Evolutionary conservation across 2,797 vertebrate species (phyloP).

Genomic region (Myotis myotis): DNA sequence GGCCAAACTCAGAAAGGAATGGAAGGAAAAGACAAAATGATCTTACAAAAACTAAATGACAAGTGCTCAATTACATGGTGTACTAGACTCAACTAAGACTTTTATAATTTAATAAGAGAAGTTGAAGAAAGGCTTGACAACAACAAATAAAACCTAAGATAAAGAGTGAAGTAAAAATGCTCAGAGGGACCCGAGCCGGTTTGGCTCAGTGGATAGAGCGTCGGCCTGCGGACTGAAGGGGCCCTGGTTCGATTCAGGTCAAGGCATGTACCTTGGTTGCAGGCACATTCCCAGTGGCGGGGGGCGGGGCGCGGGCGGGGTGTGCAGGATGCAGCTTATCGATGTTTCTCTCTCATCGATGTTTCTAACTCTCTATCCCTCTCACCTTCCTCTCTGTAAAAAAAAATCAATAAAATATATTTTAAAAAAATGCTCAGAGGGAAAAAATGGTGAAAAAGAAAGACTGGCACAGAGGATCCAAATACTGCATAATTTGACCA

Average conservation of each 20-base stretch:
- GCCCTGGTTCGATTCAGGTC: no score
- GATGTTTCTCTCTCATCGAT: no score
- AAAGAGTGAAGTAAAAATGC: background rate
- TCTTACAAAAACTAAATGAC: background rate
- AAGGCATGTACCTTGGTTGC: no score
- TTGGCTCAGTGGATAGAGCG: no score
- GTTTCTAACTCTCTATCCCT: no score
- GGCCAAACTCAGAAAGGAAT: background rate
- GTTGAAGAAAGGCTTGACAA: background rate
- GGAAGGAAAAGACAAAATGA: background rate
- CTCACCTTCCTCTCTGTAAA: no score
- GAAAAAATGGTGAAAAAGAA: background rate
- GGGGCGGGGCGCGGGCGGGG: no score
- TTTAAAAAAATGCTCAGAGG: background rate
- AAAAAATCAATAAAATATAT: no score
- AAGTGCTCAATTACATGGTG: background rate
- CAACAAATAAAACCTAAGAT: background rate
- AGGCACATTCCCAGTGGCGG: no score
- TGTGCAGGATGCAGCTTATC: no score
- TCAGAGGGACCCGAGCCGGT: no score
- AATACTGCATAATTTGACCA: background rate
- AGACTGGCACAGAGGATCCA: background rate
- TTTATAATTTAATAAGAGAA: background rate
- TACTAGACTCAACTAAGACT: background rate
- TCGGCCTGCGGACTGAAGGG: no score